Evolutionary conservation across 2,797 vertebrate genomes (phyloP).

Genomic region (Tamandua tetradactyla): DNA sequence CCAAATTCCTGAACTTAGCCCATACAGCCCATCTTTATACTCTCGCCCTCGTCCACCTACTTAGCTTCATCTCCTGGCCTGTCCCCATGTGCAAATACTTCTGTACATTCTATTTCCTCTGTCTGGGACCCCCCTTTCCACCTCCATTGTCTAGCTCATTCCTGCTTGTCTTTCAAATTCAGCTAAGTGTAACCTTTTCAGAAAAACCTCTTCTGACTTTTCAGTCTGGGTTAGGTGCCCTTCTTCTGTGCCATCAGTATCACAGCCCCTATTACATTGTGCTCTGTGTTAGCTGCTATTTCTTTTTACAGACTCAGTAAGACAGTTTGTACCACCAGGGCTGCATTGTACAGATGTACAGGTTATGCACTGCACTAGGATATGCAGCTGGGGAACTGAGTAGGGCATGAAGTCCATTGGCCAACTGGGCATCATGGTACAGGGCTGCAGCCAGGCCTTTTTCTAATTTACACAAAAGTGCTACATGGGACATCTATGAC

Average conservation of each 20-base stretch:
- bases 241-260: not conserved
- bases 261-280: not conserved
- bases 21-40: not conserved
- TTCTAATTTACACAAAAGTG: not conserved
- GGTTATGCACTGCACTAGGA: not conserved
- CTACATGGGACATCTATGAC: not conserved
- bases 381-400: not conserved
- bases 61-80: not conserved
- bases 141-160: not conserved
- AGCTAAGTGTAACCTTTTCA: not conserved
- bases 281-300: not conserved
- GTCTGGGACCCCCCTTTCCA: not conserved
- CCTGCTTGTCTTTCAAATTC: not conserved
- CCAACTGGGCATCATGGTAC: not conserved
- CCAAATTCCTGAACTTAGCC: not conserved
- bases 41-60: not conserved
- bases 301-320: conserved; percentile 1
- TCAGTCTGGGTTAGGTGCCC: not conserved
- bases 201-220: not conserved
- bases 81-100: not conserved
- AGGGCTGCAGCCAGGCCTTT: not conserved
- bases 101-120: not conserved
- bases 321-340: not conserved
- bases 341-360: not conserved
- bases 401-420: not conserved